Base-by-base conservation (phyloP, 2,888 invertebrate species). In the Blastobasis lacticolella region DNA sequence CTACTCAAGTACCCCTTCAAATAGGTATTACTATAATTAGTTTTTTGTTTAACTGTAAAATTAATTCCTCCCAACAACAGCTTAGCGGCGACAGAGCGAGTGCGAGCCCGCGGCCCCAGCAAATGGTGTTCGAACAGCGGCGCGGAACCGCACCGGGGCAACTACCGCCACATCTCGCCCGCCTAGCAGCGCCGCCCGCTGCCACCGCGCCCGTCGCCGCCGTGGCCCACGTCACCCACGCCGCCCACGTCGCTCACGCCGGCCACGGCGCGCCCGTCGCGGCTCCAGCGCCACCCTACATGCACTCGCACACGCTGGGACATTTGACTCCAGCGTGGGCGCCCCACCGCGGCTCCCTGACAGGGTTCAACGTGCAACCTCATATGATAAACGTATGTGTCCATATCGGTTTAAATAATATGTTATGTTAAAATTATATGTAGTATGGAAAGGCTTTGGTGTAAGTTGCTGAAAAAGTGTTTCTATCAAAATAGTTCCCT, bases 21-120 rank as follows among this genome's bases (percentile, higher is more conserved):
- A 51, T 10, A 38, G 46, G 10, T n/a, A 1, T 38, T 38, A 48
- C 50, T 8, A 49, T 49, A 1, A 46, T 6, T 49, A 42, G 10
- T 36, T n/a, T 48, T 48, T 23, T 44, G 37, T 59, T 57, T 53
- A 23, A 23, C 23, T 1, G 1, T 23, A 23, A 23, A 23, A 23
- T 23, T 2, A 23, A 23, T 23, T 23, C 23, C n/a, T 2, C 23
- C 2, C 1, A 23, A 23, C 23, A 59, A 46, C 54, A 81, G 83
- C 63, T 77, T 10, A 65, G 73, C 55, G 75, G 79, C 40, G 82
- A 83, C 46, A 67, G 82, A 64, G 64, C 73, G 54, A 81, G 78
- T 55, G 79, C 82, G 42, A 86, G 86, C 56, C 87, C 87, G 1
- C 69, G 73, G 52, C 80, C 81, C 68, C 46, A 42, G 6, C 9